A percentile compares a stretch with the other conserved stretches of the same genome.
phyloP scores from a whole-genome alignment of 92 coral and sea anemone species.

The Zoanthus solanderi region DNA sequence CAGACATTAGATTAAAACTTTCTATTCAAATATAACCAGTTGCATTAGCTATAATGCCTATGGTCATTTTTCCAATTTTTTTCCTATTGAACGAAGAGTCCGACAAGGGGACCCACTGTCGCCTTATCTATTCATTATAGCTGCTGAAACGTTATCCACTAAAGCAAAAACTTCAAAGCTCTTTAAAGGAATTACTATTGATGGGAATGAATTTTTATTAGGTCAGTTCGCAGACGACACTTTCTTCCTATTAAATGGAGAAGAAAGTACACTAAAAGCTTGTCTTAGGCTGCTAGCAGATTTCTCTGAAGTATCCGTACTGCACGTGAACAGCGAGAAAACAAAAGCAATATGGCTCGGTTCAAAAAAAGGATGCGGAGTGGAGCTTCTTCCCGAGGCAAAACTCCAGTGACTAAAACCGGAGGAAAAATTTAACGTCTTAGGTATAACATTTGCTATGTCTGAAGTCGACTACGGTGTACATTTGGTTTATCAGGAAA shows the following conservation, averaged over 20 bases:
- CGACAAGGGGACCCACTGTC: neutral
- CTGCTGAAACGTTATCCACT: neutral
- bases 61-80: too few species aligned
- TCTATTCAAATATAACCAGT: too few species aligned
- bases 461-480: slow-evolving; percentile 4
- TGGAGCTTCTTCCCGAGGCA: neutral
- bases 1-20: too few species aligned
- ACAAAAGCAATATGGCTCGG: neutral
- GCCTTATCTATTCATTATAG: too few species aligned
- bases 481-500: neutral
- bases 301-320: neutral
- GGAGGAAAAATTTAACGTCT: too few species aligned
- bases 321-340: neutral
- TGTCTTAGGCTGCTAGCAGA: neutral
- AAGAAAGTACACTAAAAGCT: too few species aligned
- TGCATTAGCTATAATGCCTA: too few species aligned
- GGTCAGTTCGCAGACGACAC: neutral
- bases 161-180: too few species aligned
- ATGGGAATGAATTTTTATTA: too few species aligned
- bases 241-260: neutral
- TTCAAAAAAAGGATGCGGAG: too few species aligned
- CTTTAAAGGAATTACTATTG: neutral
- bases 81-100: too few species aligned
- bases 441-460: neutral
- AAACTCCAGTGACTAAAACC: neutral